phyloP scores from a whole-genome alignment of 2,113 vertebrate genomes.

The Taxidea taxus region DNA sequence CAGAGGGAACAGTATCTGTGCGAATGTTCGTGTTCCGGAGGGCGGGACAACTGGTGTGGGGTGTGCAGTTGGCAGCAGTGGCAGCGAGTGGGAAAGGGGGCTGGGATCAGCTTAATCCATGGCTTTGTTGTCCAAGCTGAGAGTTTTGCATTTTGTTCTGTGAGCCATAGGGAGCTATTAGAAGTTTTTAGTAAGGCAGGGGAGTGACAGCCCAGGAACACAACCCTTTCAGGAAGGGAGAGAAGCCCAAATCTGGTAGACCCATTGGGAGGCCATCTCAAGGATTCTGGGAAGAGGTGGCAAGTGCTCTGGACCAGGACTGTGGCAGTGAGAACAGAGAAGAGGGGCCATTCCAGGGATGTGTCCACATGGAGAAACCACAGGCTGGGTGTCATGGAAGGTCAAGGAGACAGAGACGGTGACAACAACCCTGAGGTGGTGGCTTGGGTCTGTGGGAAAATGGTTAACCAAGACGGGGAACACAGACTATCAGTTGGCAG shows the following conservation, averaged over 20 bases:
- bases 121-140: not conserved
- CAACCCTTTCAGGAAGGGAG: not conserved
- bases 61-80: rapidly evolving
- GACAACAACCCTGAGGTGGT: not conserved
- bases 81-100: not conserved
- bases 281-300: not conserved
- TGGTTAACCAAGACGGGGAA: not conserved
- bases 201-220: not conserved
- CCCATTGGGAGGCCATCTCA: not conserved
- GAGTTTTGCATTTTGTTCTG: not conserved
- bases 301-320: not conserved
- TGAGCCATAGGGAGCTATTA: not conserved
- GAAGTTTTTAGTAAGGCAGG: not conserved
- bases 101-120: not conserved
- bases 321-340: not conserved
- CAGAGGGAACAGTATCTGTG: not conserved
- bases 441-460: too few relatives aligned
- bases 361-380: not conserved
- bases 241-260: not conserved
- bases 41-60: not conserved
- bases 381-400: not conserved
- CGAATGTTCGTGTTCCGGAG: not conserved
- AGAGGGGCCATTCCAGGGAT: not conserved
- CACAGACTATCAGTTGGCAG: not conserved
- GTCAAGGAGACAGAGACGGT: not conserved